phyloP scores from a whole-genome alignment of 92 coral and sea anemone genomes.

The Ricordea florida region DNA sequence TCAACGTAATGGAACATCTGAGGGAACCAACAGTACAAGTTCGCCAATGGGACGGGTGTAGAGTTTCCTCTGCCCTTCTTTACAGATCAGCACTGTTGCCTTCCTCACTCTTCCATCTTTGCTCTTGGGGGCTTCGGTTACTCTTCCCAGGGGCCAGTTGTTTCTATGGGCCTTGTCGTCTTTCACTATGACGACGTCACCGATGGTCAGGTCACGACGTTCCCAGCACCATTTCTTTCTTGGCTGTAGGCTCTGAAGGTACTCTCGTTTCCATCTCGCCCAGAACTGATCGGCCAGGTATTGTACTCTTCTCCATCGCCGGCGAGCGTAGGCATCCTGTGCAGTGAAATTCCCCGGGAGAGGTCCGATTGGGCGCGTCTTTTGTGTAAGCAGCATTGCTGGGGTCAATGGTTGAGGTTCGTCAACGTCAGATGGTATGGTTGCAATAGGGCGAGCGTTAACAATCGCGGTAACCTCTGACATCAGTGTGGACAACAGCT shows the following conservation, averaged over 20 bases:
- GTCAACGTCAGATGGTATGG: not conserved
- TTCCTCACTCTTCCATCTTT: constrained; percentile 23
- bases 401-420: not conserved
- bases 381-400: not conserved
- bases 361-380: not conserved
- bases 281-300: constrained; percentile 1
- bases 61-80: not conserved
- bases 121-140: constrained; percentile 7
- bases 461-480: constrained; percentile 13
- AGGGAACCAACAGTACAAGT: not conserved
- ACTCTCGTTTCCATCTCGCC: constrained; percentile 20
- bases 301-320: constrained; percentile 12
- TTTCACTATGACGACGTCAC: constrained; percentile 29
- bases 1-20: too few relatives aligned
- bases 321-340: constrained; percentile 1
- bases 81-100: constrained; percentile 1
- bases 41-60: not conserved
- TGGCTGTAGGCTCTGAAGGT: constrained; percentile 5
- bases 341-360: not conserved
- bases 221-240: constrained; percentile 6
- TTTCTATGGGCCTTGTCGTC: constrained; percentile 21
- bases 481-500: constrained; percentile 11
- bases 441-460: constrained; percentile 5
- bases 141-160: constrained; percentile 31
- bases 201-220: not conserved